Percentiles rank a stretch among this genome's conserved stretches.
These are phyloP conservation scores for Tamandua tetradactyla DNA, from an alignment of 2,797 vertebrate genomes.

Conservation along the genomic window DNA sequence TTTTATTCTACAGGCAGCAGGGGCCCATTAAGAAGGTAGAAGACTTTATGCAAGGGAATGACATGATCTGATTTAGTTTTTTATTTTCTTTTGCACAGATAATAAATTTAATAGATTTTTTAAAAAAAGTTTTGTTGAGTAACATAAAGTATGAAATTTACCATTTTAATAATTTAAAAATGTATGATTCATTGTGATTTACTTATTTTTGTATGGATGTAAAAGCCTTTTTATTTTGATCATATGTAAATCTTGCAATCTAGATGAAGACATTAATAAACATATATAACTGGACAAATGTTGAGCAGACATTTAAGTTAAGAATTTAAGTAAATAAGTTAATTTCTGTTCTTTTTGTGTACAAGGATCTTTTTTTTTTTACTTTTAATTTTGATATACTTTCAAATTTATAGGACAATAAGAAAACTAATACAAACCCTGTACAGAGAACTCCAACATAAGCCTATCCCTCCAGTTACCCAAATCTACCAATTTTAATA, in stretches of 20 bases:
- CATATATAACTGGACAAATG: neutral
- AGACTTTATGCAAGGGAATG: neutral
- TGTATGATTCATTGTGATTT: neutral
- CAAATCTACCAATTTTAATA: too few relatives aligned
- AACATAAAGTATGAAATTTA: too few relatives aligned
- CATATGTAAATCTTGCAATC: neutral
- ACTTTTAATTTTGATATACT: too few relatives aligned
- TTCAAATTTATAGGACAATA: too few relatives aligned
- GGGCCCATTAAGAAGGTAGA: neutral
- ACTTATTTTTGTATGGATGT: neutral
- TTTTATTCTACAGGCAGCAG: neutral
- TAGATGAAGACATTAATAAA: slow-evolving; percentile 8
- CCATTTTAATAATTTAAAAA: neutral
- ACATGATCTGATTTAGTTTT: neutral
- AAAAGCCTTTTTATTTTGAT: slow-evolving; percentile 1
- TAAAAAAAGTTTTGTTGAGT: too few relatives aligned
- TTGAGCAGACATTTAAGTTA: neutral
- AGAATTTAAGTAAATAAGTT: neutral
- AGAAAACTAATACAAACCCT: too few relatives aligned
- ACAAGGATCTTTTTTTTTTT: neutral
- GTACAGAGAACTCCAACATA: too few relatives aligned
- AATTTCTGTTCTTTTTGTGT: neutral
- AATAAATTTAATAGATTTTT: too few relatives aligned
- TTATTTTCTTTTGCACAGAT: too few relatives aligned
- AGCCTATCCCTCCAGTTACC: too few relatives aligned